Percentiles rank a stretch among this genome's conserved stretches.
phyloP scores from a whole-genome alignment of 2,888 invertebrate genomes.

The Drosophila meridiana region DNA sequence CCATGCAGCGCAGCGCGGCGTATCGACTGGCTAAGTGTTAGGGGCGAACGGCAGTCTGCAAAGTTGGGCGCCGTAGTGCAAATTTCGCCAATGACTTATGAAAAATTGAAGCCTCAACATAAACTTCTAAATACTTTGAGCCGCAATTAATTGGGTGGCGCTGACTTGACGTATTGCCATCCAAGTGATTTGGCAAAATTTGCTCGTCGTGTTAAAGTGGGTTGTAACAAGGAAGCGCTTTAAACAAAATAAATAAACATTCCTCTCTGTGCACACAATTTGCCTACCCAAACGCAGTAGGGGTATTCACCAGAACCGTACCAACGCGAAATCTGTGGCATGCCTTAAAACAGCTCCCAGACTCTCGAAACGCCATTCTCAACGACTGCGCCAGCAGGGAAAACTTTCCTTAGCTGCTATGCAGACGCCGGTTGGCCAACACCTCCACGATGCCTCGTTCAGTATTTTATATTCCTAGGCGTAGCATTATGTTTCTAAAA shows the following conservation, averaged over 20 bases:
- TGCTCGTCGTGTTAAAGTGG: constrained; percentile 25
- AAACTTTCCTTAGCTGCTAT: constrained; percentile 26
- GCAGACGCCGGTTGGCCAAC: background rate
- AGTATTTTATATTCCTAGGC: constrained; percentile 36
- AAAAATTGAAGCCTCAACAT: constrained; percentile 8
- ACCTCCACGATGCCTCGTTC: constrained; percentile 8
- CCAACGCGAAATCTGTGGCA: constrained; percentile 10
- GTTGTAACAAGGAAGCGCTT: constrained; percentile 15
- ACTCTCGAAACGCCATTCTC: background rate
- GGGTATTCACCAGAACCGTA: constrained; percentile 1
- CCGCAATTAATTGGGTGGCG: constrained; percentile 48
- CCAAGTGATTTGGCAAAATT: constrained; percentile 31
- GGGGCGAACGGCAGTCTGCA: constrained; percentile 37
- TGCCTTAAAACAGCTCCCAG: constrained; percentile 19
- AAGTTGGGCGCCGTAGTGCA: constrained; percentile 33
- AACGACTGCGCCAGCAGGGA: constrained; percentile 4
- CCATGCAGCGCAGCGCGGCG: constrained; percentile 32
- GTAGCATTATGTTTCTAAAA: constrained; percentile 55
- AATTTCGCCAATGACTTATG: constrained; percentile 48
- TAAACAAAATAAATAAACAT: constrained; percentile 27
- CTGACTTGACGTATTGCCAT: constrained; percentile 39
- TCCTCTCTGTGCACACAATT: constrained; percentile 24
- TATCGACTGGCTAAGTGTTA: constrained; percentile 45
- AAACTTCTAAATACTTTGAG: constrained; percentile 42
- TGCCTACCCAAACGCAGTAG: constrained; percentile 7